Evolutionary conservation across 2,113 vertebrate species (phyloP).

Genomic region (Axis porcinus): DNA sequence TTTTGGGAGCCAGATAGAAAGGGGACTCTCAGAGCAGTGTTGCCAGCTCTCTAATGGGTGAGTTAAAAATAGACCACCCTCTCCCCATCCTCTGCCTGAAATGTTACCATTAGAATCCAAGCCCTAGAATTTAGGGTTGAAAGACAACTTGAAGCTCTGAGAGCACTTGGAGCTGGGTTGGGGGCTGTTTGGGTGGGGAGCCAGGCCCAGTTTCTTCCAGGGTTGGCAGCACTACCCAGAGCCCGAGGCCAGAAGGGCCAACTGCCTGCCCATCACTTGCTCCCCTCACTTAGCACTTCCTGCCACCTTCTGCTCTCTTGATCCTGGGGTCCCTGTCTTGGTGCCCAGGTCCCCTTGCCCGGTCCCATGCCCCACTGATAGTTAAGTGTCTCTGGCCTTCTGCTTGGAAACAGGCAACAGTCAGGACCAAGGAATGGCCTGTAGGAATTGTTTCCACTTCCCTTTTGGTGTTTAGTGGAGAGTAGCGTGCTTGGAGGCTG

Average conservation of each 20-base stretch:
- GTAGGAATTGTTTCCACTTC: neutral
- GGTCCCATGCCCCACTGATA: neutral
- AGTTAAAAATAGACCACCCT: neutral
- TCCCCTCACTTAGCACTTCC: neutral
- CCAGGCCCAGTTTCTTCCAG: neutral
- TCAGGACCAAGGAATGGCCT: neutral
- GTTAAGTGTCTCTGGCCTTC: neutral
- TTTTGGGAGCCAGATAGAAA: neutral
- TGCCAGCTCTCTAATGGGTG: neutral
- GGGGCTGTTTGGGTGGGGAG: neutral
- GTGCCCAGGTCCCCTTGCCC: neutral
- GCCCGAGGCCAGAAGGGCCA: neutral
- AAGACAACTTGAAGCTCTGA: neutral
- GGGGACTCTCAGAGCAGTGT: neutral
- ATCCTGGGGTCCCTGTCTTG: neutral
- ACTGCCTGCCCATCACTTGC: neutral
- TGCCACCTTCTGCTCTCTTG: neutral
- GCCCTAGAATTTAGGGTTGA: neutral
- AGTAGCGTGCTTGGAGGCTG: neutral
- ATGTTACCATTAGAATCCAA: neutral
- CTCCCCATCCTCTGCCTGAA: neutral
- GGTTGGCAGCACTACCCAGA: neutral
- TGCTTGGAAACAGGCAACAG: neutral
- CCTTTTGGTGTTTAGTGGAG: neutral
- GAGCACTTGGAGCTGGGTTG: neutral